These are phyloP conservation scores for Notechis scutatus DNA, from an alignment of 2,113 vertebrate genomes.

Conservation along the genomic window DNA sequence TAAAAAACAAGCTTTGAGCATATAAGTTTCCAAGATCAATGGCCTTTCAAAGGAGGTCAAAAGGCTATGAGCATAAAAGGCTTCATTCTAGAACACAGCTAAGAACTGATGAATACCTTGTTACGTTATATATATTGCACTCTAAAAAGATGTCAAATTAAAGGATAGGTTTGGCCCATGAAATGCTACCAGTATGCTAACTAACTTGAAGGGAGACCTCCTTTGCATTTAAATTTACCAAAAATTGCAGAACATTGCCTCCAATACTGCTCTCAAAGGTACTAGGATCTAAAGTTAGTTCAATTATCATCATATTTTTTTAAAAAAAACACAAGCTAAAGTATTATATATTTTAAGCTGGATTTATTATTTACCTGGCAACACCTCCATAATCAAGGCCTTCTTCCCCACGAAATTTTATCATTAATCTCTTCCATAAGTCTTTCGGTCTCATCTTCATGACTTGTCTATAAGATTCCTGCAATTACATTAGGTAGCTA, in stretches of 20 bases:
- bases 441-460: constrained; percentile 99
- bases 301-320: background rate
- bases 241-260: background rate
- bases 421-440: constrained; percentile 98
- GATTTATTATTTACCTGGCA: constrained; percentile 79
- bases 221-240: background rate
- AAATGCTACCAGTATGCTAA: background rate
- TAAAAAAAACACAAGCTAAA: background rate
- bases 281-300: background rate
- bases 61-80: background rate
- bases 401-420: constrained; percentile 98
- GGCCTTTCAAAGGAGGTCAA: background rate
- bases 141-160: constrained; percentile 5
- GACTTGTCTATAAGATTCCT: constrained; percentile 98
- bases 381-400: constrained; percentile 98
- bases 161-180: background rate
- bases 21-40: background rate
- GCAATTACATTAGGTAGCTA: constrained; percentile 27
- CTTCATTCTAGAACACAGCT: background rate
- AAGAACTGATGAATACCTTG: background rate
- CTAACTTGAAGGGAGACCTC: background rate
- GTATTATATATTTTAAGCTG: background rate
- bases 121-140: background rate
- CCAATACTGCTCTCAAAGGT: background rate
- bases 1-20: background rate